Base-by-base conservation (phyloP, 2,888 invertebrate genomes). In the Drosophila subsilvestris region DNA sequence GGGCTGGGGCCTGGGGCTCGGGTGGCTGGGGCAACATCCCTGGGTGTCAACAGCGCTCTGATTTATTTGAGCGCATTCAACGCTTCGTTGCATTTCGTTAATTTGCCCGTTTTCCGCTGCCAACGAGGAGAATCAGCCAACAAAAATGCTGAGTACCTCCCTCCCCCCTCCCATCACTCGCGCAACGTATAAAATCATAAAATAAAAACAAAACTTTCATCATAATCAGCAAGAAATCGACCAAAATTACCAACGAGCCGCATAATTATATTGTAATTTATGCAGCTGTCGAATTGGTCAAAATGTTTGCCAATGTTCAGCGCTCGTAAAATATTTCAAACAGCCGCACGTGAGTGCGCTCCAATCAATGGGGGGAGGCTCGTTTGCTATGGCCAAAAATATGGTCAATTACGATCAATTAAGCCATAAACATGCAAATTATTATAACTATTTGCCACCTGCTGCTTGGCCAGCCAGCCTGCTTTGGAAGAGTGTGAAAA, bases 21-120 rank as follows among this genome's bases (percentile, higher is more conserved):
- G 71, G 49, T 48, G 59, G 27, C 29, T n/a, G 48, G 68, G 69
- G 56, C 72, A 78, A 75, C 78, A 75, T 74, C 72, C 89, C 80
- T 81, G 79, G 76, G 84, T 90, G 91, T 91, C 91, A 91, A 90
- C 91, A 90, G 82, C 74, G 73, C 86, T 85, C 91, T 91, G 91
- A 91, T 91, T 91, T 91, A 91, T 91, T 90, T 88, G 89, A 86
- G 86, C 90, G 86, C 86, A 91, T 91, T 91, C 90, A 90, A 91
- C 88, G 91, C 91, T 91, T 90, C 90, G 90, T 85, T 90, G 90
- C 81, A 78, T 88, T 88, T 90, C 86, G 90, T 90, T 91, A 91
- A 91, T 91, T 91, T 91, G 90, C 75, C 84, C 88, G 88, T 88
- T 89, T 89, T 77, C 86, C 89, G 88, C 84, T 71, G 72, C 53